Base-by-base conservation (phyloP, 64 coral and sea anemone genomes). In the Acropora tenuis region DNA sequence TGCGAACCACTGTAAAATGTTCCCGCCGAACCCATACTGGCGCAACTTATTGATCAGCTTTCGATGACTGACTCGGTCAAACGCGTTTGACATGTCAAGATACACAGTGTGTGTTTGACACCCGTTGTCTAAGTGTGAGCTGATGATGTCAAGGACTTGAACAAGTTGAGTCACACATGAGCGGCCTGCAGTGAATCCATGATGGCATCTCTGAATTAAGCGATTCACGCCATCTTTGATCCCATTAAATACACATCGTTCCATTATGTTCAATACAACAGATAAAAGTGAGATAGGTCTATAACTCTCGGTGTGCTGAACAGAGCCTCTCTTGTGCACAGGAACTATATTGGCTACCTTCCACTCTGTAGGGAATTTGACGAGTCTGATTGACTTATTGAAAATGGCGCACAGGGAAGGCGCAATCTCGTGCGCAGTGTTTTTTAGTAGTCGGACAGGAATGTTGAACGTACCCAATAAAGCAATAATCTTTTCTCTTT, bases 111-210 rank as follows among this genome's bases (percentile, higher is more conserved):
- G 5, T 41, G 13, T 75, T 75, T 75, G 73, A 45, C 43, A 7
- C 73, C 73, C 73, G 43, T n/a, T 83, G 19, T 83, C 80, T 50
- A 83, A 55, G 5, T 52, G 18, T 8, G 48, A 53, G 41, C 48
- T 50, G n/a, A 83, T 52, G 42, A 60, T 57, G 50, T 83, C 18
- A 58, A 83, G 16, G 47, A 57, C 50, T 55, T 83, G 6, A 11
- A 83, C 13, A 17, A 83, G 19, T 50, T 83, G 48, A 42, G 80
- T 83, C 12, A 83, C 80, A 75, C 73, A 75, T 7, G 73, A 75
- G 73, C 73, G 73, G 73, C 73, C 73, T 75, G 73, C 73, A 75
- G 12, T 75, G 43, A 75, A 75, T 45, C 73, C 73, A 75, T 75
- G 73, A 5, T 75, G 73, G 13, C 73, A 12, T 13, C 73, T 75